Evolutionary conservation across 2,113 vertebrate genomes (phyloP).

Genomic region (Hylia prasina): DNA sequence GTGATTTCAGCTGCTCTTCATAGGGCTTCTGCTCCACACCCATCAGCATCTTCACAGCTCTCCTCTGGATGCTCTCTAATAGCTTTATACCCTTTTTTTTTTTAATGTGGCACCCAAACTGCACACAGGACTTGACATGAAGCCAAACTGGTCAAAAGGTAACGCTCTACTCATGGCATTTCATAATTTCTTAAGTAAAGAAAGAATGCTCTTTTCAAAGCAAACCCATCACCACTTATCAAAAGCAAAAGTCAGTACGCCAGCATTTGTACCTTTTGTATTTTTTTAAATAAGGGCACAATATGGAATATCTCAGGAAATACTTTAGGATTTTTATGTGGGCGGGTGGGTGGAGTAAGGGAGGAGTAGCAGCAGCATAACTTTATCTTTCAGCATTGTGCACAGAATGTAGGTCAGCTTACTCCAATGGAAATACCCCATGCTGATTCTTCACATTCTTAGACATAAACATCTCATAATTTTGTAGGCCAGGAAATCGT

Average conservation of each 20-base stretch:
- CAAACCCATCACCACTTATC: neutral
- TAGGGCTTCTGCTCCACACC: neutral
- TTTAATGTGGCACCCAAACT: neutral
- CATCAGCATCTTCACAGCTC: neutral
- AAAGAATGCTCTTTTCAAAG: neutral
- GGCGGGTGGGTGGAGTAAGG: neutral
- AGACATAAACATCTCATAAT: neutral
- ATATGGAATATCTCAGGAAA: neutral
- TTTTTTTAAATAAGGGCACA: neutral
- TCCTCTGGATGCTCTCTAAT: neutral
- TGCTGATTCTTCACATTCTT: neutral
- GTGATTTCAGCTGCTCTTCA: neutral
- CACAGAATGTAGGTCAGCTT: neutral
- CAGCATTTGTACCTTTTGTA: neutral
- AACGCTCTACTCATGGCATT: rapidly evolving
- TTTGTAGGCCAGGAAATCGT: neutral
- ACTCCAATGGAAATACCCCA: neutral
- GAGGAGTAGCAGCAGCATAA: neutral
- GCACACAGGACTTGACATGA: neutral
- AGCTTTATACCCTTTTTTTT: neutral
- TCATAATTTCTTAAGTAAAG: neutral
- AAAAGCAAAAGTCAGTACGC: neutral
- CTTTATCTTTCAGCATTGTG: neutral
- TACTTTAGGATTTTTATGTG: neutral
- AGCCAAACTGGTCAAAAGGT: neutral